Percentiles rank a stretch among this genome's conserved stretches.
Conservation (phyloP, 2,113 vertebrate genomes). For the Dipodomys stephensi region DNA sequence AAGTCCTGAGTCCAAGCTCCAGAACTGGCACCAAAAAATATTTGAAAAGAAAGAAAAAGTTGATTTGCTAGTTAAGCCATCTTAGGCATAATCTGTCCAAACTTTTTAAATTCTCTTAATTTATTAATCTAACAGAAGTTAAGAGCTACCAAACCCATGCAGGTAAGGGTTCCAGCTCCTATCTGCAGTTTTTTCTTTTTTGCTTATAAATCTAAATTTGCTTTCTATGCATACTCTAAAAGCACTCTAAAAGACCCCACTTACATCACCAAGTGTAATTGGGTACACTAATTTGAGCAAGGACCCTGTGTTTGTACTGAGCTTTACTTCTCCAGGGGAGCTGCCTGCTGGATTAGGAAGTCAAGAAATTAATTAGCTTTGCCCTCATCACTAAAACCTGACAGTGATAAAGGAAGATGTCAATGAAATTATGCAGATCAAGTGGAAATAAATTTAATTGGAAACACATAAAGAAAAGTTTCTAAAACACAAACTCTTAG, state of each 20-base stretch:
- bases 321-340: neutral
- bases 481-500: neutral
- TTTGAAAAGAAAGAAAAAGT: neutral
- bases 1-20: too few relatives aligned
- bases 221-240: neutral
- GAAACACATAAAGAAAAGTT: neutral
- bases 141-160: neutral
- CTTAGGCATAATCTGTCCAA: neutral
- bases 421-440: neutral
- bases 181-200: neutral
- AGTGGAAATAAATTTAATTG: neutral
- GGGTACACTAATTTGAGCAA: neutral
- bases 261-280: neutral
- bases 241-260: too few relatives aligned
- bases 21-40: too few relatives aligned
- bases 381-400: neutral
- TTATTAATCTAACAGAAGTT: neutral
- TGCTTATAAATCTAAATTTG: neutral
- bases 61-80: slow-evolving; percentile 24
- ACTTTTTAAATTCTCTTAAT: slow-evolving; percentile 29
- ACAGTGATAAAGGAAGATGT: neutral
- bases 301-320: neutral
- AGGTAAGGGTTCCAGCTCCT: neutral
- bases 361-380: neutral
- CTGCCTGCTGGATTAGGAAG: neutral